Percentiles rank a stretch among this genome's conserved stretches.
These are phyloP conservation scores for Ophion costatus DNA, from an alignment of 2,888 invertebrate genomes.

Conservation along the genomic window DNA sequence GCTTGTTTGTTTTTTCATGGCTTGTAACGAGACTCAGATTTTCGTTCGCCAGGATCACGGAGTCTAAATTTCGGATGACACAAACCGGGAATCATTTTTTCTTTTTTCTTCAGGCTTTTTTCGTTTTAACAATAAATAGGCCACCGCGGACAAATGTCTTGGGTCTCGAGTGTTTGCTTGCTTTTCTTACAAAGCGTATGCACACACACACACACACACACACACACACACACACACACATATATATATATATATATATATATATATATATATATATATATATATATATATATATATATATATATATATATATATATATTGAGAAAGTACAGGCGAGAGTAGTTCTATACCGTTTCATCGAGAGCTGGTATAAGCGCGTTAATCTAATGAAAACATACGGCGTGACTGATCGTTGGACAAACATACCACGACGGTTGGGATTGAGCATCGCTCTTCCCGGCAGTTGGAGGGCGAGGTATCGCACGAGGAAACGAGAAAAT, in stretches of 20 bases:
- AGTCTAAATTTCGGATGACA: constrained; percentile 43
- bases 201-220: too few species aligned
- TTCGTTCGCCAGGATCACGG: not conserved
- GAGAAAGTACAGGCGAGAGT: not conserved
- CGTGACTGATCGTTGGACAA: constrained; percentile 60
- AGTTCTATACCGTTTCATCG: constrained; percentile 45
- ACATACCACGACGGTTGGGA: constrained; percentile 36
- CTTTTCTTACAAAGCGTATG: not conserved
- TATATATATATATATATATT: too few species aligned
- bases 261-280: too few species aligned
- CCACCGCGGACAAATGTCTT: constrained; percentile 10
- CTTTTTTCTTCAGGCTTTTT: constrained; percentile 28
- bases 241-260: too few species aligned
- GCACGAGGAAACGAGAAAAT: constrained; percentile 2
- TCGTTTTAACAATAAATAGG: constrained; percentile 30
- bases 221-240: too few species aligned
- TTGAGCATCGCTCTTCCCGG: constrained; percentile 33
- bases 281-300: too few species aligned
- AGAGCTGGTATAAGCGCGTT: constrained; percentile 37
- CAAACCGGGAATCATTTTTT: constrained; percentile 2
- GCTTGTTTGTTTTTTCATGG: constrained; percentile 49
- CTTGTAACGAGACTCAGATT: constrained; percentile 23
- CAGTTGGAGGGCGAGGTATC: constrained; percentile 10
- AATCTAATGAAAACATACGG: constrained; percentile 63
- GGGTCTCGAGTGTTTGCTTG: constrained; percentile 17